phyloP scores from a whole-genome alignment of 2,113 vertebrate species.

The Eidolon helvum region DNA sequence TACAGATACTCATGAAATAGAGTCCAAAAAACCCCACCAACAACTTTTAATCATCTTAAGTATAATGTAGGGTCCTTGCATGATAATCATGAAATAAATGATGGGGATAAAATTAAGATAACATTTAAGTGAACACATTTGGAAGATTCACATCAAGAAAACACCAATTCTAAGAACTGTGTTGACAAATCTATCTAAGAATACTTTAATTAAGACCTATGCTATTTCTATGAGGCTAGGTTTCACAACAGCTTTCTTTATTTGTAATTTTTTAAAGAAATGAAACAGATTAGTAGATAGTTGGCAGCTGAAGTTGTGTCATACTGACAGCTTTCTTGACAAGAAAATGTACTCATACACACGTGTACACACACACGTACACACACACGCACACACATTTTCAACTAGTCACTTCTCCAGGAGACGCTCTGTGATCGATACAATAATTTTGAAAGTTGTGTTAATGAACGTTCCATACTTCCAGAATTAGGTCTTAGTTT shows the following conservation, averaged over 20 bases:
- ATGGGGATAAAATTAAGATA: background rate
- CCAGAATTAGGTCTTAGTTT: background rate
- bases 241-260: conserved; percentile 21
- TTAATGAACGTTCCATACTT: background rate
- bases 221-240: background rate
- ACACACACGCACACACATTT: background rate
- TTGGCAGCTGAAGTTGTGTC: background rate
- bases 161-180: background rate
- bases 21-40: background rate
- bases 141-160: conserved; percentile 4
- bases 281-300: background rate
- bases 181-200: background rate
- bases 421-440: background rate
- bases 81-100: background rate
- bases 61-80: background rate
- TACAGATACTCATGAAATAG: background rate
- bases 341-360: background rate
- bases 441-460: background rate
- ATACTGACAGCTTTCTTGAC: background rate
- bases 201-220: background rate
- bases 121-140: background rate
- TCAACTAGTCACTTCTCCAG: background rate
- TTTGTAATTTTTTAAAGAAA: conserved; percentile 17
- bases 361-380: background rate
- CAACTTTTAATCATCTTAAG: background rate